Evolutionary conservation across 2,888 invertebrate species (phyloP).

Genomic region (Vanessa cardui): DNA sequence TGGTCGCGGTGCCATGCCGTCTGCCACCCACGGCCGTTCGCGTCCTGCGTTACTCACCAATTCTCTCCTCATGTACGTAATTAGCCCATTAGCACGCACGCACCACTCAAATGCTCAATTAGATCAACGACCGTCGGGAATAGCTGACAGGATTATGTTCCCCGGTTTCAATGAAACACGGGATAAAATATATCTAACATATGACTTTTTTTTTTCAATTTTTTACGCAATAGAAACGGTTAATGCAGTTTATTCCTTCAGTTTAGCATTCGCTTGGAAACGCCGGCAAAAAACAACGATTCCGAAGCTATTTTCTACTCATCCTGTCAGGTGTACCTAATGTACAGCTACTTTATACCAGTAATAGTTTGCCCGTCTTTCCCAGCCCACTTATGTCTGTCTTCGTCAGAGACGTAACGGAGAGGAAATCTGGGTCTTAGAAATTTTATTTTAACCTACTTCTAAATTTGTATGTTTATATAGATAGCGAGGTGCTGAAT

Average conservation of each 20-base stretch:
- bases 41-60: slow-evolving; percentile 79
- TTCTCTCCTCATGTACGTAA: slow-evolving; percentile 75
- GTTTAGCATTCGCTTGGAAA: slow-evolving; percentile 16
- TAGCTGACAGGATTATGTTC: slow-evolving; percentile 67
- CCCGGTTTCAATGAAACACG: slow-evolving; percentile 61
- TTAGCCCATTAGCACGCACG: slow-evolving; percentile 81
- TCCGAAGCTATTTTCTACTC: slow-evolving; percentile 33
- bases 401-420: slow-evolving; percentile 34
- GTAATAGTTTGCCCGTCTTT: slow-evolving; percentile 36
- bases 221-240: neutral
- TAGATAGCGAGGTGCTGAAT: neutral
- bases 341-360: slow-evolving; percentile 28
- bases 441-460: slow-evolving; percentile 33
- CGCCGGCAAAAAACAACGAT: slow-evolving; percentile 13
- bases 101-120: slow-evolving; percentile 81
- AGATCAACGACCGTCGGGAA: slow-evolving; percentile 74
- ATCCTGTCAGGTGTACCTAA: slow-evolving; percentile 32
- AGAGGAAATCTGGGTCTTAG: slow-evolving; percentile 40
- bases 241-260: neutral
- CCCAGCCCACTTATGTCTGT: slow-evolving; percentile 40
- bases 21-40: slow-evolving; percentile 75
- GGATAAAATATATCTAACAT: slow-evolving; percentile 50
- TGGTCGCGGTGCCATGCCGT: slow-evolving; percentile 74
- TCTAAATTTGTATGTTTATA: slow-evolving; percentile 16
- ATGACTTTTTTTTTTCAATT: slow-evolving; percentile 27